A percentile compares a stretch with the other conserved stretches of the same genome.
phyloP scores from a whole-genome alignment of 2,797 vertebrate genomes.

The Myotis planiceps region DNA sequence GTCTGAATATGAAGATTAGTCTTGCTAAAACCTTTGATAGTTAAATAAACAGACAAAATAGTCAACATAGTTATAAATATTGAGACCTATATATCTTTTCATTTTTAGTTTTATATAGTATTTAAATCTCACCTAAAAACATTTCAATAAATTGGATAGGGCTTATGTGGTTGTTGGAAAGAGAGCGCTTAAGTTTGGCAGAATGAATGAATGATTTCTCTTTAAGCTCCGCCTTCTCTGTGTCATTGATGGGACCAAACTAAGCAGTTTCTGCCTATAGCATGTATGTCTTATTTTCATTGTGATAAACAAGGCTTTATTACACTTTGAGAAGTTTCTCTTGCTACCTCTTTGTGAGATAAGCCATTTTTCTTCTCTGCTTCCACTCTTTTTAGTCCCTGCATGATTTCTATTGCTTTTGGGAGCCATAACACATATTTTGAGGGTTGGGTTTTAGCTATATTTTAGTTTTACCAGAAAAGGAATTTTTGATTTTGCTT shows the following conservation, averaged over 20 bases:
- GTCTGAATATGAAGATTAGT: conserved; percentile 15
- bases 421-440: background rate
- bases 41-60: background rate
- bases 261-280: background rate
- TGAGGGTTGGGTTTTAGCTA: background rate
- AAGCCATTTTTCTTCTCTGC: background rate
- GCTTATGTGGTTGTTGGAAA: background rate
- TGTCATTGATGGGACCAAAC: background rate
- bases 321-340: background rate
- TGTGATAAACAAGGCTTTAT: background rate
- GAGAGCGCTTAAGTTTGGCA: background rate
- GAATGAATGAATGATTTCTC: conserved; percentile 25
- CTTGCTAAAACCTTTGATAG: background rate
- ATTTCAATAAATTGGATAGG: background rate
- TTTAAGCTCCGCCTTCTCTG: conserved; percentile 20
- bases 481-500: background rate
- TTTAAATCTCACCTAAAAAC: conserved; percentile 6
- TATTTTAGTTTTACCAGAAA: conserved; percentile 22
- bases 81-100: background rate
- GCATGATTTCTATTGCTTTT: background rate
- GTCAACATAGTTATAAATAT: conserved; percentile 17
- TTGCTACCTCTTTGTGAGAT: background rate
- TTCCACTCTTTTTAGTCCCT: background rate
- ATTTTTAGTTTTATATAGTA: conserved; percentile 12
- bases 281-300: background rate